phyloP scores from a whole-genome alignment of 1,140 invertebrate species.

The Nephila pilipes region DNA sequence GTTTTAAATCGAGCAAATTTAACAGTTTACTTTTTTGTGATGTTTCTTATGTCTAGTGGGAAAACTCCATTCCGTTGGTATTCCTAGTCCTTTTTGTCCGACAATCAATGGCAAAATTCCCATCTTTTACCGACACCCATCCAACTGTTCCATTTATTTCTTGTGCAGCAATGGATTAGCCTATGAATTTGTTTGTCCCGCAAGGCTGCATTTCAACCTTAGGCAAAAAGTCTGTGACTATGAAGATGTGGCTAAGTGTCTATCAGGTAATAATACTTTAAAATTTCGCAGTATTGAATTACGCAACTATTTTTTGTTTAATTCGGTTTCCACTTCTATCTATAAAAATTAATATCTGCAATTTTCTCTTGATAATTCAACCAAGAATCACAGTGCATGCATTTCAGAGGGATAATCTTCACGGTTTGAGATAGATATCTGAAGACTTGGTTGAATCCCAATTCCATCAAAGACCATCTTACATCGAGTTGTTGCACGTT shows the following conservation, averaged over 20 bases:
- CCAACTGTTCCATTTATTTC: slow-evolving; percentile 62
- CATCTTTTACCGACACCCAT: slow-evolving; percentile 47
- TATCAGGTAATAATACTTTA: background rate
- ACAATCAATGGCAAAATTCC: slow-evolving; percentile 6
- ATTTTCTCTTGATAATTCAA: too few species aligned
- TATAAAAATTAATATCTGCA: too few species aligned
- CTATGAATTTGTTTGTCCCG: slow-evolving; percentile 59
- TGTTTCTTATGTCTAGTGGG: slow-evolving; percentile 23
- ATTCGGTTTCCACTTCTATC: too few species aligned
- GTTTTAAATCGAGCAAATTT: too few species aligned
- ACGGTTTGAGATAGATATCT: too few species aligned
- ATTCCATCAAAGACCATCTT: too few species aligned
- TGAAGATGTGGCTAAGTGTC: slow-evolving; percentile 23
- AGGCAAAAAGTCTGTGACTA: slow-evolving; percentile 41
- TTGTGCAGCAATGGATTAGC: slow-evolving; percentile 56
- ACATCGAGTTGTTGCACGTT: too few species aligned
- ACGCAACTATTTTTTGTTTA: too few species aligned
- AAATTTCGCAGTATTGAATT: background rate
- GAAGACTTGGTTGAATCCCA: too few species aligned
- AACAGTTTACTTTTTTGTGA: background rate
- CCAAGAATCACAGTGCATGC: too few species aligned
- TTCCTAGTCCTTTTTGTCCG: slow-evolving; percentile 52
- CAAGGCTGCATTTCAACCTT: slow-evolving; percentile 59
- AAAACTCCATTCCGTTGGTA: background rate
- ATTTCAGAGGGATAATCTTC: too few species aligned